Percentiles rank a stretch among this genome's conserved stretches.
Conservation (phyloP, 2,797 vertebrate genomes). For the Apogon talboti region DNA sequence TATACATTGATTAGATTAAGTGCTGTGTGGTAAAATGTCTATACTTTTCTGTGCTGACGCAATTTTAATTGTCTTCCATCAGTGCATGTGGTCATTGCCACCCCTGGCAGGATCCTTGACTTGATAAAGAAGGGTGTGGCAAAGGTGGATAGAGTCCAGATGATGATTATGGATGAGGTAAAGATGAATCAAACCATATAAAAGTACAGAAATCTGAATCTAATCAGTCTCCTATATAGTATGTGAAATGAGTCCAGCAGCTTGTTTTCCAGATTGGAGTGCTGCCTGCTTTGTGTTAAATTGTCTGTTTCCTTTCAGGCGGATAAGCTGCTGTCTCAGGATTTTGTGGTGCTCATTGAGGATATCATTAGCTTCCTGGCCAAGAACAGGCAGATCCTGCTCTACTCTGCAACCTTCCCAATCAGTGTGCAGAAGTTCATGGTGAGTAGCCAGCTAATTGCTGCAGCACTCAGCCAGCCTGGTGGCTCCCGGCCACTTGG, state of each 20-base stretch:
- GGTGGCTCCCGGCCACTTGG: constrained; percentile 61
- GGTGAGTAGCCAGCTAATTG: constrained; percentile 73
- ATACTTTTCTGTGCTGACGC: not conserved
- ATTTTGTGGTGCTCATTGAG: constrained; percentile 87
- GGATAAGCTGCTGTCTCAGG: constrained; percentile 89
- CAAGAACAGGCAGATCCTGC: constrained; percentile 87
- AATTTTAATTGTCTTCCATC: not conserved
- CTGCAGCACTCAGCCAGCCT: constrained; percentile 9
- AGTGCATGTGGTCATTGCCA: constrained; percentile 89
- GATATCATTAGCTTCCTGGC: constrained; percentile 88
- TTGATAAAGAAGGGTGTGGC: constrained; percentile 88
- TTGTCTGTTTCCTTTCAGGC: constrained; percentile 69
- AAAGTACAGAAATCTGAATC: not conserved
- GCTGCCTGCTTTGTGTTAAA: not conserved
- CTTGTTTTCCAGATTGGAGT: not conserved
- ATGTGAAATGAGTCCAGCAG: not conserved
- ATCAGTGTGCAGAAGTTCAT: constrained; percentile 89
- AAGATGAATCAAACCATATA: constrained; percentile 5
- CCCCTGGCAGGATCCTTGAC: constrained; percentile 87
- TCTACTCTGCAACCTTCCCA: constrained; percentile 89
- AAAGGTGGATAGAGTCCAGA: constrained; percentile 85
- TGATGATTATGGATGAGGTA: constrained; percentile 90
- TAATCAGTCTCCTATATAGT: not conserved
- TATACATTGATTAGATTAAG: no score
- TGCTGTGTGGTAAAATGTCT: no score